These are phyloP conservation scores for Anaspis maculata DNA, from an alignment of 2,888 invertebrate genomes.

Conservation along the genomic window DNA sequence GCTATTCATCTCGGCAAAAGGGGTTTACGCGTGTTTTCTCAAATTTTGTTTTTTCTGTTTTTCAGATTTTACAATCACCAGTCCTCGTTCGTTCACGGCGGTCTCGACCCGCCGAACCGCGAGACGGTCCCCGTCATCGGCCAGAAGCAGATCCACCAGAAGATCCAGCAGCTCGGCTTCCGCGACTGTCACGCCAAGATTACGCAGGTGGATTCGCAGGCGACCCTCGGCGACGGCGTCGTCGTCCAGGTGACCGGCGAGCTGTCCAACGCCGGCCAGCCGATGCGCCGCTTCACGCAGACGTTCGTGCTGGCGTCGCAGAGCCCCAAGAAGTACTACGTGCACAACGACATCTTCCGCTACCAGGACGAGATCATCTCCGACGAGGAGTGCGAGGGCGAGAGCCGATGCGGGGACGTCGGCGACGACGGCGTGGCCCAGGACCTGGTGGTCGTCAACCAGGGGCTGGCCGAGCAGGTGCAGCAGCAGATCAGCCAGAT, in stretches of 20 bases:
- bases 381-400: conserved; percentile 53
- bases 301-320: conserved; percentile 94
- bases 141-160: conserved; percentile 91
- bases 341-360: conserved; percentile 97
- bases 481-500: conserved; percentile 33
- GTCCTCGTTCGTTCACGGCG: conserved; percentile 94
- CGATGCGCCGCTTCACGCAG: conserved; percentile 96
- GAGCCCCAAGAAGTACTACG: conserved; percentile 96
- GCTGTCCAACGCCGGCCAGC: conserved; percentile 90
- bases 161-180: conserved; percentile 91
- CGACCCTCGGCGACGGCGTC: conserved; percentile 87
- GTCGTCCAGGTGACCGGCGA: conserved; percentile 98
- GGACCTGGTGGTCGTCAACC: conserved; percentile 21
- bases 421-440: conserved; percentile 50
- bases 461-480: conserved; percentile 14
- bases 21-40: too few species aligned
- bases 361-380: conserved; percentile 73
- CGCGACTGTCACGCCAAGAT: conserved; percentile 97
- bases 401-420: conserved; percentile 56
- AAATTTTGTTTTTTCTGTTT: too few species aligned
- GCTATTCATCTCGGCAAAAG: too few species aligned
- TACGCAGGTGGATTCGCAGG: conserved; percentile 91
- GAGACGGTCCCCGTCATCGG: conserved; percentile 80
- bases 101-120: conserved; percentile 72
- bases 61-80: conserved; percentile 90